Percentiles rank a stretch among this genome's conserved stretches.
These are phyloP conservation scores for Arvicanthis niloticus DNA, from an alignment of 2,113 vertebrate species.

Conservation along the genomic window DNA sequence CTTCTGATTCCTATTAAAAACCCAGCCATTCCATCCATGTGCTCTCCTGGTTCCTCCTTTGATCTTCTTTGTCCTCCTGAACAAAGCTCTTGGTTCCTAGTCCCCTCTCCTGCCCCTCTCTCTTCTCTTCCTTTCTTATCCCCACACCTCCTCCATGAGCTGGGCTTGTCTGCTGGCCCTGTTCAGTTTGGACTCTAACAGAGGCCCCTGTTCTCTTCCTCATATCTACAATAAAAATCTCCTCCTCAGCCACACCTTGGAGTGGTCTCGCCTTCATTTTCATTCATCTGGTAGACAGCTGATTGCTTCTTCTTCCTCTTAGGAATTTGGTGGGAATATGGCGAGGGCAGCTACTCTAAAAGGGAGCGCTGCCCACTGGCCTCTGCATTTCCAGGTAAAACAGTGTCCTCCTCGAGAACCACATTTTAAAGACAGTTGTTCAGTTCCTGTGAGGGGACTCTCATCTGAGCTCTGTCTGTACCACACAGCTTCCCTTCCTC, in stretches of 20 bases:
- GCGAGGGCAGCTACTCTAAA: not conserved
- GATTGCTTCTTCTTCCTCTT: not conserved
- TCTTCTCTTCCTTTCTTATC: too few species aligned
- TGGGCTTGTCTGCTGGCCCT: not conserved
- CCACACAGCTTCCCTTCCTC: not conserved
- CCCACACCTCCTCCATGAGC: not conserved
- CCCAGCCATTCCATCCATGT: not conserved
- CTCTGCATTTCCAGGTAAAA: not conserved
- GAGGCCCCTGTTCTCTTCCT: not conserved
- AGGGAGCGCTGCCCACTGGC: not conserved
- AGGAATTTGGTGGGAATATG: not conserved
- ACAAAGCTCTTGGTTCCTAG: not conserved
- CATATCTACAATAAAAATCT: not conserved
- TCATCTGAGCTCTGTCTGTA: not conserved
- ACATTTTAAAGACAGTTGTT: not conserved
- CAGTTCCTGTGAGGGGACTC: not conserved
- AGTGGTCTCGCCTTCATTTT: not conserved
- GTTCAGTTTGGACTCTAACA: not conserved
- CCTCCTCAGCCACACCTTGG: not conserved
- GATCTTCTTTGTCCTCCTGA: not conserved
- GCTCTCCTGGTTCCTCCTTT: not conserved
- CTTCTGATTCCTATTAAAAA: not conserved
- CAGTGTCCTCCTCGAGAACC: not conserved
- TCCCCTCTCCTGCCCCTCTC: not conserved
- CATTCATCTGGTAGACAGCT: too few species aligned